These are phyloP conservation scores for Dipodomys stephensi DNA, from an alignment of 2,113 vertebrate species.

Conservation along the genomic window DNA sequence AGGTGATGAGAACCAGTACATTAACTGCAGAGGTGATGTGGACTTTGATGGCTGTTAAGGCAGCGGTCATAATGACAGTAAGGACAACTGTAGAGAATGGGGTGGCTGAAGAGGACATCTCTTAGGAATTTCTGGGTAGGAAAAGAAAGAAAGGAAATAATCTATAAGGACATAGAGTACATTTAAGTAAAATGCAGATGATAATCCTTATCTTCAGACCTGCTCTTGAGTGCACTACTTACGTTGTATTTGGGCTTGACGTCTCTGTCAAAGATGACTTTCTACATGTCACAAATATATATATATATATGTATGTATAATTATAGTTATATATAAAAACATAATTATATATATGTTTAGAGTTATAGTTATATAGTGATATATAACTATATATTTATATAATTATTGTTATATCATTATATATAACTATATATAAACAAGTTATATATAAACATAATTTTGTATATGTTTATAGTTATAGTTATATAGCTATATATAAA, in stretches of 20 bases:
- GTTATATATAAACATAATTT: no score
- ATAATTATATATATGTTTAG: no score
- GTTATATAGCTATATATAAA: no score
- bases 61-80: background rate
- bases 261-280: background rate
- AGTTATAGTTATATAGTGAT: no score
- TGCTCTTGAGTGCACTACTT: background rate
- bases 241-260: background rate
- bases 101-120: background rate
- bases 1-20: background rate
- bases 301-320: no score
- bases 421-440: no score
- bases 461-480: no score
- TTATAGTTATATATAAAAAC: no score
- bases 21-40: background rate
- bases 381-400: no score
- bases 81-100: background rate
- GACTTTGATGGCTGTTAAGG: background rate
- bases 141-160: background rate
- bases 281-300: background rate
- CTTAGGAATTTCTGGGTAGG: background rate
- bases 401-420: no score
- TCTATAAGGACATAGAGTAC: background rate
- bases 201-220: background rate
- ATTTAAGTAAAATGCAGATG: background rate